Conservation (phyloP, 2,113 vertebrate genomes). For the Rattus rattus region DNA sequence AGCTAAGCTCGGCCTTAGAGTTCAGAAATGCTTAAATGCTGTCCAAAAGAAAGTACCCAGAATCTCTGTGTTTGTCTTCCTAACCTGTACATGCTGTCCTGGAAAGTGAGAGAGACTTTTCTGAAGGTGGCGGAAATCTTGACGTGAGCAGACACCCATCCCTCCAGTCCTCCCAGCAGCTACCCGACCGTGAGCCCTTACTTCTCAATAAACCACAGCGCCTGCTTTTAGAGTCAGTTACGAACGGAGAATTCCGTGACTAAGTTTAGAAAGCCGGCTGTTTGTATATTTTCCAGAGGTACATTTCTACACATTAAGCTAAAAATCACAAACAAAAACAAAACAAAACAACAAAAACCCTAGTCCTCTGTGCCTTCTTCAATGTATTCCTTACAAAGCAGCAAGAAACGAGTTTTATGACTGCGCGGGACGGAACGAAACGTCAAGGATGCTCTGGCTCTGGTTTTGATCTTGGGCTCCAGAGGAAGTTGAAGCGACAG, state of each 20-base stretch:
- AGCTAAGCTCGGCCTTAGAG: slow-evolving; percentile 28
- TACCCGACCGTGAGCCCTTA: background rate
- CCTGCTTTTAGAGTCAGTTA: slow-evolving; percentile 51
- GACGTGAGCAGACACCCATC: background rate
- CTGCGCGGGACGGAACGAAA: slow-evolving; percentile 62
- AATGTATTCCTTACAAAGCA: slow-evolving; percentile 64
- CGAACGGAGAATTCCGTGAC: slow-evolving; percentile 38
- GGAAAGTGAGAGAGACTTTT: slow-evolving; percentile 37
- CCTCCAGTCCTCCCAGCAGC: background rate
- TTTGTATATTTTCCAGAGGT: slow-evolving; percentile 42
- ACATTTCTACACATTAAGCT: slow-evolving; percentile 29
- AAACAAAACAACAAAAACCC: too few relatives aligned
- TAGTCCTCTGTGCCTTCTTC: slow-evolving; percentile 57
- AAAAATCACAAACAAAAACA: background rate
- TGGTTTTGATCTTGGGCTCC: slow-evolving; percentile 68
- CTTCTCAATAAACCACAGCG: slow-evolving; percentile 54
- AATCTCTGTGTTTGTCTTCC: slow-evolving; percentile 29
- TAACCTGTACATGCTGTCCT: background rate
- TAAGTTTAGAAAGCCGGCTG: slow-evolving; percentile 53
- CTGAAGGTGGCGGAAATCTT: slow-evolving; percentile 11
- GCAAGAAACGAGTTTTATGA: slow-evolving; percentile 68
- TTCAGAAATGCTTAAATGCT: slow-evolving; percentile 53
- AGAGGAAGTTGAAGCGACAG: slow-evolving; percentile 60
- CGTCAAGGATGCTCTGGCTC: slow-evolving; percentile 57
- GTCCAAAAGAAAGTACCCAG: background rate